phyloP scores from a whole-genome alignment of 2,113 vertebrate genomes.

The Cacatua alba region DNA sequence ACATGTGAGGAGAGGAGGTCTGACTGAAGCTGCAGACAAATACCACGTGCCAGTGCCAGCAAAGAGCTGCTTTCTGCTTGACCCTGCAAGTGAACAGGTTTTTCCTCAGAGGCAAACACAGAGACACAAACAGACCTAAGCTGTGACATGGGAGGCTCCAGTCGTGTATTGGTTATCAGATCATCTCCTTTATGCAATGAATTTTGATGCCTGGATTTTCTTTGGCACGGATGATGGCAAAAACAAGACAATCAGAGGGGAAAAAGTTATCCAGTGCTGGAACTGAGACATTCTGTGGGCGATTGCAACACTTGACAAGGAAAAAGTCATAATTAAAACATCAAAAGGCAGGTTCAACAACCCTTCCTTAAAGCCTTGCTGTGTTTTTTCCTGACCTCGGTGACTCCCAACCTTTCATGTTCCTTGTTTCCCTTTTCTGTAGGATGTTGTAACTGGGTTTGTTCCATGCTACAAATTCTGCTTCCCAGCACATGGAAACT shows the following conservation, averaged over 20 bases:
- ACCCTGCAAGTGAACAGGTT: neutral
- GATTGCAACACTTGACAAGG: neutral
- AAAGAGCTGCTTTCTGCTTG: neutral
- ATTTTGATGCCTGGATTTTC: conserved; percentile 37
- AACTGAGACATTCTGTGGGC: neutral
- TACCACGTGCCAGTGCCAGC: neutral
- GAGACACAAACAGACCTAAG: neutral
- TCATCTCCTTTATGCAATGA: neutral
- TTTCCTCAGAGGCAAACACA: neutral
- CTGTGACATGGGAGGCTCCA: neutral
- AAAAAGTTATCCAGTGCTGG: neutral
- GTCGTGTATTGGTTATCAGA: neutral
- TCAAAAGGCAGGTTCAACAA: conserved; percentile 40
- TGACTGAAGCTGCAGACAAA: neutral
- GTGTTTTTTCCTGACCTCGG: conserved; percentile 41
- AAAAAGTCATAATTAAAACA: conserved; percentile 5
- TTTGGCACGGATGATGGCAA: conserved; percentile 21
- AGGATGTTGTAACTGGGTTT: neutral
- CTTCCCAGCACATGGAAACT: neutral
- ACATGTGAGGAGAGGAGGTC: neutral
- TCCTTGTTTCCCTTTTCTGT: conserved; percentile 26
- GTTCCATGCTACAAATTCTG: neutral
- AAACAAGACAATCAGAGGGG: conserved; percentile 22
- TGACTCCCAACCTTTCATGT: conserved; percentile 13
- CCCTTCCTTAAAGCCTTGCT: neutral